A percentile compares a stretch with the other conserved stretches of the same genome.
These are phyloP conservation scores for Trachelus troglodyta DNA, from an alignment of 2,888 invertebrate species.

Conservation along the genomic window DNA sequence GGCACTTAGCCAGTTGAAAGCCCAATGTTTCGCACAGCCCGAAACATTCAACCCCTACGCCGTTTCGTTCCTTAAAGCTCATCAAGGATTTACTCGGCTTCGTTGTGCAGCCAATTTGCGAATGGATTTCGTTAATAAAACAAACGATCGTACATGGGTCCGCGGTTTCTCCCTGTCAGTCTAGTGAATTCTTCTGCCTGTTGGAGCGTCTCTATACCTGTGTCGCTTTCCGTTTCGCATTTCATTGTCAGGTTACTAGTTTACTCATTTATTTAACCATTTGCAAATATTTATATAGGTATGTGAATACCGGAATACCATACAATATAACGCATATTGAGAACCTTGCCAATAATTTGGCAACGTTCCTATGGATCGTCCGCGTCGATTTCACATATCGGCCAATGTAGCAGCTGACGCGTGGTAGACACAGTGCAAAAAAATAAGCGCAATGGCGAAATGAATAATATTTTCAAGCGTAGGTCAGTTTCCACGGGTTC, in stretches of 20 bases:
- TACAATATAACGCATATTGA: background rate
- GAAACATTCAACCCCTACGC: background rate
- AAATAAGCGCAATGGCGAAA: background rate
- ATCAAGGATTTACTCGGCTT: constrained; percentile 10
- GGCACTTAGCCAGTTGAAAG: background rate
- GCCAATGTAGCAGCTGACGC: background rate
- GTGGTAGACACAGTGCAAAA: background rate
- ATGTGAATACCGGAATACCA: background rate
- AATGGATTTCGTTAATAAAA: constrained; percentile 22
- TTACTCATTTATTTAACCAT: constrained; percentile 1
- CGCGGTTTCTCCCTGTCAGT: background rate
- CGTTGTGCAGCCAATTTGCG: constrained; percentile 15
- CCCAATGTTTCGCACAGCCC: background rate
- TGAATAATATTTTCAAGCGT: background rate
- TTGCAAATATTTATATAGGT: background rate
- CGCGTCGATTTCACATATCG: background rate
- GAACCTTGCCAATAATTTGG: background rate
- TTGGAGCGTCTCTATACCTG: background rate
- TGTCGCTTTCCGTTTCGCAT: background rate
- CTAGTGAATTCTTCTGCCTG: background rate
- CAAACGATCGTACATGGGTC: constrained; percentile 2
- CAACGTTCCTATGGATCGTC: background rate
- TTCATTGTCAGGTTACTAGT: background rate
- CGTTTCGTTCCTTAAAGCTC: constrained; percentile 3
- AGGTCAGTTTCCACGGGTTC: background rate